Evolutionary conservation across 2,888 invertebrate genomes (phyloP).

Genomic region (Caenorhabditis wallacei): DNA sequence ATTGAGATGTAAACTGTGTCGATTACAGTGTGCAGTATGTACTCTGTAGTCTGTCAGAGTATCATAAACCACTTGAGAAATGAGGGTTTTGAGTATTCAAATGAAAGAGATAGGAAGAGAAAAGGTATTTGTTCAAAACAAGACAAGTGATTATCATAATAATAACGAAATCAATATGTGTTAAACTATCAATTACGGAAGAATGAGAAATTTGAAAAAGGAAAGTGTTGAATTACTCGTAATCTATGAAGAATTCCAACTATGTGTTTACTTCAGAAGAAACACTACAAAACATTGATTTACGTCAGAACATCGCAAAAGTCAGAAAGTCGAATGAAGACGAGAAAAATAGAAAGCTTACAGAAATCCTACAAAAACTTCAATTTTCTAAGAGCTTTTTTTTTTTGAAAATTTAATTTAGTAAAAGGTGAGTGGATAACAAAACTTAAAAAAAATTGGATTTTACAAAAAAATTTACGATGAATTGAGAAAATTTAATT

Average conservation of each 20-base stretch:
- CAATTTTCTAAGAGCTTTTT: background rate
- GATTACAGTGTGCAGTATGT: slow-evolving; percentile 20
- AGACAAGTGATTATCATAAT: slow-evolving; percentile 1
- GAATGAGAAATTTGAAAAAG: background rate
- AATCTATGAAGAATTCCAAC: no score
- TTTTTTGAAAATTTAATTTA: background rate
- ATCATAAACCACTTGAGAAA: slow-evolving; percentile 27
- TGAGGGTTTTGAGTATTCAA: background rate
- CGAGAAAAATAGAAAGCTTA: background rate
- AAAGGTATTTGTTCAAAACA: slow-evolving; percentile 1
- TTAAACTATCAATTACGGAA: background rate
- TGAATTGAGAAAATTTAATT: no score
- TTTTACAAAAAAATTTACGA: no score
- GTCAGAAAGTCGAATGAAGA: slow-evolving; percentile 1
- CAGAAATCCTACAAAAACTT: slow-evolving; percentile 2
- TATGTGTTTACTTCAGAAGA: no score
- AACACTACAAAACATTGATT: background rate
- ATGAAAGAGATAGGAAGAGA: slow-evolving; percentile 1
- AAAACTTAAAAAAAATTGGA: background rate
- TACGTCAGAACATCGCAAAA: background rate
- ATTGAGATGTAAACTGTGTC: background rate
- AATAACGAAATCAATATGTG: background rate
- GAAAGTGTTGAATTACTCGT: no score
- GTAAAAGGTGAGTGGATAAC: background rate
- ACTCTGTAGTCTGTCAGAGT: slow-evolving; percentile 22